phyloP scores from a whole-genome alignment of 2,888 invertebrate species.

The Sinelater perroti region DNA sequence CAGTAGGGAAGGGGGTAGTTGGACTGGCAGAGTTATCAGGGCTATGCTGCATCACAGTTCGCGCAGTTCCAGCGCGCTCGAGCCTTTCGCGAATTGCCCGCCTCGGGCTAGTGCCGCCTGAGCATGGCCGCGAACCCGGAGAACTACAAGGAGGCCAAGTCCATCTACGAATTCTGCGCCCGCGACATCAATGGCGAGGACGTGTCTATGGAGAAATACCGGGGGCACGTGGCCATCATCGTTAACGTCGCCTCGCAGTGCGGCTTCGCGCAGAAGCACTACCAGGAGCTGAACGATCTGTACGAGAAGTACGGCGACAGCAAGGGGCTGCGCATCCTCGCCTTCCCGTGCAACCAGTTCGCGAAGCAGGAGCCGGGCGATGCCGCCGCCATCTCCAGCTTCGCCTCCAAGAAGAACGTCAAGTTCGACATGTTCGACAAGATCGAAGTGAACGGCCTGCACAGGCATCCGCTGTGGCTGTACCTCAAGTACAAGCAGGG shows the following conservation, averaged over 20 bases:
- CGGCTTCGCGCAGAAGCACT: conserved; percentile 83
- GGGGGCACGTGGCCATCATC: conserved; percentile 83
- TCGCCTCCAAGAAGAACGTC: conserved; percentile 69
- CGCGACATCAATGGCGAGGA: conserved; percentile 84
- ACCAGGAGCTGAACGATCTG: conserved; percentile 81
- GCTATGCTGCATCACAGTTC: too few species aligned
- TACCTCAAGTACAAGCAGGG: conserved; percentile 69
- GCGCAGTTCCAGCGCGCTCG: too few species aligned
- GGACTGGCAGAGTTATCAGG: too few species aligned
- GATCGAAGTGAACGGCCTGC: conserved; percentile 74
- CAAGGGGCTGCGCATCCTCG: conserved; percentile 80
- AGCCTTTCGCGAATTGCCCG: too few species aligned
- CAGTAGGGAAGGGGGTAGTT: too few species aligned
- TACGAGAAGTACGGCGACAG: conserved; percentile 77
- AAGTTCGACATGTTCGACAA: conserved; percentile 79
- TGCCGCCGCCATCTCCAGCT: conserved; percentile 70
- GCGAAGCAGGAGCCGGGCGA: conserved; percentile 75
- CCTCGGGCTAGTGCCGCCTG: too few species aligned
- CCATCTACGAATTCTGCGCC: conserved; percentile 84
- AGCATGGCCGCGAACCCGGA: conserved; percentile 42
- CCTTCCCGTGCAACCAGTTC: conserved; percentile 91
- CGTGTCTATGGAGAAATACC: conserved; percentile 80
- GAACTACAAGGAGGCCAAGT: conserved; percentile 73
- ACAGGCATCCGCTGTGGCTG: conserved; percentile 72
- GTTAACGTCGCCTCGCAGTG: conserved; percentile 93